Base-by-base conservation (phyloP, 2,113 vertebrate species). In the Scomber japonicus region DNA sequence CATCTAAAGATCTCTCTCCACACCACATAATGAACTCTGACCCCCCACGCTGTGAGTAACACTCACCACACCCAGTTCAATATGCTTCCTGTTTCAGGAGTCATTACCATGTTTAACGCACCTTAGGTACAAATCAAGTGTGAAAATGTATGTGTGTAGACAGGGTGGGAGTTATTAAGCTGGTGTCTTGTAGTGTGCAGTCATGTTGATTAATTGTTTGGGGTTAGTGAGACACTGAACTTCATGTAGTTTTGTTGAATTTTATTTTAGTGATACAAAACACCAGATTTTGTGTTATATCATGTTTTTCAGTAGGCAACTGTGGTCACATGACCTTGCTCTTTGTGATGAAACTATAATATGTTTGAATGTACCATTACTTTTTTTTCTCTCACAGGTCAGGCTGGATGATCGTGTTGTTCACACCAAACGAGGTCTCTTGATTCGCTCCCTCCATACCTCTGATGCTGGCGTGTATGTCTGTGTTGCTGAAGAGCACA, bases 401-500 rank as follows among this genome's bases (percentile, higher is more conserved):
- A 96, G 93, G 91, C 92, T 94, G 1, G 97, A 99, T 0, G 98
- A 99, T 61, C 96, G 98, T 6, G 89, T 98, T 24, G 91, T 99
- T 82, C 95, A 95, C 92, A 98, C 97, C 0, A 96, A 97, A 54
- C 94, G 96, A 0, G 98, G 98, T 46, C 94, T 99, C 77, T 93
- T 99, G 84, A 97, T 99, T 71, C 97, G 97, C 59, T 97, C 96
- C 65, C 86, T 99, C 81, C 96, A 96, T 12, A 91, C 83, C 17
- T 94, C 91, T 27, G 98, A 99, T 4, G 94, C 95, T 0, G 98
- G 98, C 11, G 82, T 95, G 16, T 99, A 99, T 75, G 89, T 95
- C 51, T 99, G 98, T 87, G 95, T 96, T 59, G 97, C 97, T 0
- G 96, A 97, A 90, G 98, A 99, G 67, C 97, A 97, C 91, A 88